These are phyloP conservation scores for Physeter macrocephalus DNA, from an alignment of 2,113 vertebrate genomes.

Conservation along the genomic window DNA sequence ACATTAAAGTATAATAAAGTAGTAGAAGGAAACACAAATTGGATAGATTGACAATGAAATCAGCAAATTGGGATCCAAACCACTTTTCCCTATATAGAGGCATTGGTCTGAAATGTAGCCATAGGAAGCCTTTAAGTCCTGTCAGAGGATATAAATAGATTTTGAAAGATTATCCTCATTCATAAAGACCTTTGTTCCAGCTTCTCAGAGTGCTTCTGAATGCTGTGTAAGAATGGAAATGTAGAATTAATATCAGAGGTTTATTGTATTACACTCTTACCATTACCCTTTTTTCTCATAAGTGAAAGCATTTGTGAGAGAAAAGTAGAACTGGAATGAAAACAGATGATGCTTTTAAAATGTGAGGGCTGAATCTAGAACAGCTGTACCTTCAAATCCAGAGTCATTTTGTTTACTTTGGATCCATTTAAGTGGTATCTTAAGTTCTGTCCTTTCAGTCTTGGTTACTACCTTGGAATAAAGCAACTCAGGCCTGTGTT, in stretches of 20 bases:
- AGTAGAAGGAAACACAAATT: neutral
- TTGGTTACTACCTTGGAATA: neutral
- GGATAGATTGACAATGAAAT: neutral
- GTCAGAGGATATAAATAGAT: neutral
- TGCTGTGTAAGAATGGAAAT: neutral
- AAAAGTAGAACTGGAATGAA: conserved; percentile 7
- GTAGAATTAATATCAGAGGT: neutral
- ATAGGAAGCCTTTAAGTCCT: neutral
- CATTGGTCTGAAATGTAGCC: neutral
- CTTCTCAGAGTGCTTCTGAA: conserved; percentile 12
- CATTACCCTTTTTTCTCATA: neutral
- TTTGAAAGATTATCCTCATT: neutral
- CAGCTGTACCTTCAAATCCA: neutral
- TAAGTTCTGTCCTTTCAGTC: neutral
- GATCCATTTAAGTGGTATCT: neutral
- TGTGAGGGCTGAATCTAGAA: neutral
- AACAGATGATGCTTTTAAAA: neutral
- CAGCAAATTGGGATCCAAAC: neutral
- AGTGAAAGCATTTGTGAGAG: conserved; percentile 8
- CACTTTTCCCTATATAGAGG: neutral
- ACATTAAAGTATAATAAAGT: neutral
- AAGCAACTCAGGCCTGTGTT: neutral
- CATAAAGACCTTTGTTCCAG: neutral
- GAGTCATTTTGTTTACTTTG: conserved; percentile 7
- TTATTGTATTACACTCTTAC: neutral